Percentiles rank a stretch among this genome's conserved stretches.
Evolutionary conservation across 2,888 invertebrate species (phyloP).

Genomic region (Andrena flavipes): DNA sequence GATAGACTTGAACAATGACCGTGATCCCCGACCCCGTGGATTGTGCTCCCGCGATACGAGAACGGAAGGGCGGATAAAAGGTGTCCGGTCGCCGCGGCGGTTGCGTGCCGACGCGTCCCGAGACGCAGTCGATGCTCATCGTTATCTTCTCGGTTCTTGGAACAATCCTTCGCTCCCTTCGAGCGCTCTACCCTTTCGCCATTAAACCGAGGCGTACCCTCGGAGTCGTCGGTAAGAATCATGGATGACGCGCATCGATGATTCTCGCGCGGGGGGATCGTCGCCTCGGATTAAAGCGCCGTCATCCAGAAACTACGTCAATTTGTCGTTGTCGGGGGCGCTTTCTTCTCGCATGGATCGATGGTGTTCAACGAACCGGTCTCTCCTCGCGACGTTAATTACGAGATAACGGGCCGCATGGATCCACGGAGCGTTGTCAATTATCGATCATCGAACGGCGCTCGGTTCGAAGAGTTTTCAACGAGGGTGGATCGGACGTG

Average conservation of each 20-base stretch:
- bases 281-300: not conserved
- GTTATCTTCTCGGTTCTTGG: not conserved
- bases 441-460: conserved; percentile 40
- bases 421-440: conserved; percentile 18
- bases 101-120: conserved; percentile 27
- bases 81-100: not conserved
- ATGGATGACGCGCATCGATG: not conserved
- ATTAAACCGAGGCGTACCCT: no score
- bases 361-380: conserved; percentile 14
- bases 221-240: not conserved
- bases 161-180: not conserved
- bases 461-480: not conserved
- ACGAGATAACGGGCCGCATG: conserved; percentile 26
- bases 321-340: conserved; percentile 52
- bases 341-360: conserved; percentile 27
- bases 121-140: conserved; percentile 7
- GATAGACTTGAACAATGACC: conserved; percentile 63
- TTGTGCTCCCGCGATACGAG: conserved; percentile 25
- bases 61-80: conserved; percentile 34
- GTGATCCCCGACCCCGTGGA: conserved; percentile 3
- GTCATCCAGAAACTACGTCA: conserved; percentile 23
- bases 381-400: conserved; percentile 46
- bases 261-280: not conserved
- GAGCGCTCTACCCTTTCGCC: no score
- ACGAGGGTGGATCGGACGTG: not conserved